A percentile compares a stretch with the other conserved stretches of the same genome.
Evolutionary conservation across 2,797 vertebrate species (phyloP).

Genomic region (Gymnoscopelus microlampas): DNA sequence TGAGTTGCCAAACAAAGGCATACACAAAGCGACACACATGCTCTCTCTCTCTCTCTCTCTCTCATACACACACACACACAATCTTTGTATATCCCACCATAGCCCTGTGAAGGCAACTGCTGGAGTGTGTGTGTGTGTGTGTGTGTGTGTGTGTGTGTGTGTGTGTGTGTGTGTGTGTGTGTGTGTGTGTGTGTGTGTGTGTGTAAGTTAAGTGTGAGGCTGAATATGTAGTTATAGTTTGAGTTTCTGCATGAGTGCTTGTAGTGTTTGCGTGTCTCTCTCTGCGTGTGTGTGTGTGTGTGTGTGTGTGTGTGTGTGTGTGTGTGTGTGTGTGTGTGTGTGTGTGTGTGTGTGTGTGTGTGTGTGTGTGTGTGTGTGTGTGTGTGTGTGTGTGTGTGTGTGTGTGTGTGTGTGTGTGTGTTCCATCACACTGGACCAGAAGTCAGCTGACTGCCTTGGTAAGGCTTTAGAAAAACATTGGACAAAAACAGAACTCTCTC

Average conservation of each 20-base stretch:
- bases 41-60: neutral
- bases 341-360: neutral
- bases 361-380: slow-evolving; percentile 8
- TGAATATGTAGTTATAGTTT: too few relatives aligned
- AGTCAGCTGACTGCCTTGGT: slow-evolving; percentile 17
- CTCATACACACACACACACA: neutral
- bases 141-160: slow-evolving; percentile 4
- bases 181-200: slow-evolving; percentile 8
- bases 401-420: slow-evolving; percentile 14
- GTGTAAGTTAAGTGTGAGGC: too few relatives aligned
- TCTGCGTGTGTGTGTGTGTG: neutral
- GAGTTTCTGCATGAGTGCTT: too few relatives aligned
- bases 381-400: neutral
- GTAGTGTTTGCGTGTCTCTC: neutral
- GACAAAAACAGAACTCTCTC: slow-evolving; percentile 14
- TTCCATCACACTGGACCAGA: slow-evolving; percentile 15
- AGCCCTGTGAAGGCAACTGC: slow-evolving; percentile 43
- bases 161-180: slow-evolving; percentile 15
- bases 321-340: slow-evolving; percentile 8
- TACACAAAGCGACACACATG: neutral
- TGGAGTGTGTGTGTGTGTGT: slow-evolving; percentile 16
- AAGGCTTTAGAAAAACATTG: slow-evolving; percentile 16
- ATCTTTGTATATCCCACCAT: slow-evolving; percentile 12
- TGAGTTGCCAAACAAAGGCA: neutral
- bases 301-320: slow-evolving; percentile 14